Conservation (phyloP, 1,140 invertebrate genomes). For the Zophobas atratus region DNA sequence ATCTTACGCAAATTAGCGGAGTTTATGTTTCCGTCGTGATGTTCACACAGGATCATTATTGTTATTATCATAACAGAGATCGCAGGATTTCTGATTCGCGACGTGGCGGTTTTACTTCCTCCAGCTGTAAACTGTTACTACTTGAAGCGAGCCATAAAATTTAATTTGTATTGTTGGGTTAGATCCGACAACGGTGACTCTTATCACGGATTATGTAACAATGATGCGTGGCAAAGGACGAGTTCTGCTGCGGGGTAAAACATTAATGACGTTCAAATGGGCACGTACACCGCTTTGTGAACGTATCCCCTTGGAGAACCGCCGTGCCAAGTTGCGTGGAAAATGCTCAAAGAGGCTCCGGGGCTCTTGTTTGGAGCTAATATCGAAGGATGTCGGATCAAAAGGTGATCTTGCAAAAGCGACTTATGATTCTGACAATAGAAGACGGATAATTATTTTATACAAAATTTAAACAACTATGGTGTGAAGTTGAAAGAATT, state of each 20-base stretch:
- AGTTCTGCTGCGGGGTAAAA: constrained; percentile 2
- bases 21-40: constrained; percentile 16
- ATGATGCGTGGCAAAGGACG: not conserved
- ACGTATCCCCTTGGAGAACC: not conserved
- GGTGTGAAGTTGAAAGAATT: too few species aligned
- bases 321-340: not conserved
- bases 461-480: too few species aligned
- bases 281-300: not conserved
- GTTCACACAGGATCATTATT: constrained; percentile 20
- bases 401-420: too few species aligned
- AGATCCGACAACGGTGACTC: not conserved
- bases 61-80: constrained; percentile 6
- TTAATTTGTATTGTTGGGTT: not conserved
- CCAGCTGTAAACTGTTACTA: not conserved
- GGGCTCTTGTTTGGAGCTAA: too few species aligned
- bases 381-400: too few species aligned
- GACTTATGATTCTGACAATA: too few species aligned
- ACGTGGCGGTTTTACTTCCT: not conserved
- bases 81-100: constrained; percentile 1
- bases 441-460: too few species aligned
- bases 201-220: constrained; percentile 3
- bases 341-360: not conserved
- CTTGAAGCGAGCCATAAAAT: not conserved
- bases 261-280: constrained; percentile 8
- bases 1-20: constrained; percentile 13